Evolutionary conservation across 2,797 vertebrate genomes (phyloP), one percentile per base, ranked within the genome.

Genomic region (Rhabdophis nuchalis): DNA sequence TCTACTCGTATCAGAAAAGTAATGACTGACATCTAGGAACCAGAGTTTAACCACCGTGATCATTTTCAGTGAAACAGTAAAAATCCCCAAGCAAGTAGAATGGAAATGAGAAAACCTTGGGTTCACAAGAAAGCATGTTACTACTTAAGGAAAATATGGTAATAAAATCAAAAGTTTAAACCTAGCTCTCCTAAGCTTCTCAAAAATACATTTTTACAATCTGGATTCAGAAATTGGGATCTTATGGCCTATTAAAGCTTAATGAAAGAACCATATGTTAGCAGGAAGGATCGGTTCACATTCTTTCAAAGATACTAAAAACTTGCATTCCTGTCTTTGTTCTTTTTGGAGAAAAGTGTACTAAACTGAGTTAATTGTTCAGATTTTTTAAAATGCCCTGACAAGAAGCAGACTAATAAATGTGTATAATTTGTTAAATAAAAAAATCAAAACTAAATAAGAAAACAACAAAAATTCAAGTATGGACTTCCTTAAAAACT

Each of bases 241-340:
- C 93, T 95, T 96, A 96, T 95, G 96, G 92, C 91, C 86, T 93
- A 87, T 96, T 96, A 97, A 95, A 94, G 92, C 41, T 57, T 54
- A 57, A 57, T 91, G 88, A 64, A 95, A 95, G 95, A 96, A 97
- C 96, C 94, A 97, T 93, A 93, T 95, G 96, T 94, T 94, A 94
- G 25, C 89, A 90, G 96, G 95, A 97, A 94, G 97, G 96, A 96
- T 96, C 94, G 87, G 85, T 90, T 96, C 94, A 96, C 96, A 94
- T 93, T 94, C 57, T 95, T 97, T 95, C 92, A 95, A 95, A 95
- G 94, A 53, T 50, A 46, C 93, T 93, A 93, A 95, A 95, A 96
- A 95, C 56, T 94, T 96, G 56, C 95, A 92, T 96, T 96, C 93
- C 92, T 93, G 5, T 93, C 89, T 95, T 95, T 93, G 88, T 95